These are phyloP conservation scores for Vanessa atalanta DNA, from an alignment of 1,140 invertebrate species.

Conservation along the genomic window DNA sequence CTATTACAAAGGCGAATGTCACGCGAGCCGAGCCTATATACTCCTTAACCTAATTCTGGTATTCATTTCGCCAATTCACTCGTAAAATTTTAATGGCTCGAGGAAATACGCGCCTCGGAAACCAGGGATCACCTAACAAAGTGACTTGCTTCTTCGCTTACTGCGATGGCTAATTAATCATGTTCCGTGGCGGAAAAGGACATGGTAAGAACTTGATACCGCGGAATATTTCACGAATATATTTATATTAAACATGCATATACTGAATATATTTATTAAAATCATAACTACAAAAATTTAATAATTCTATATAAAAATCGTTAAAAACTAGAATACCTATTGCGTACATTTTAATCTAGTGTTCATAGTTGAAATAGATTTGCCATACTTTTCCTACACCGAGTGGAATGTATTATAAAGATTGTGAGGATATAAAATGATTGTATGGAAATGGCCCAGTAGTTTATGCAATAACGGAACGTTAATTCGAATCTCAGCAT, in stretches of 20 bases:
- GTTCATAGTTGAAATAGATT: too few species aligned
- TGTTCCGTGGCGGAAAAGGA: conserved; percentile 29
- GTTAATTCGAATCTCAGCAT: too few species aligned
- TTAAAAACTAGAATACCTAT: too few species aligned
- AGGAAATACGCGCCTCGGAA: conserved; percentile 57
- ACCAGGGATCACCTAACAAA: conserved; percentile 59
- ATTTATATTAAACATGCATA: neutral
- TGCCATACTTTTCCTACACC: too few species aligned
- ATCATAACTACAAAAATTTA: too few species aligned
- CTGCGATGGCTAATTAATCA: conserved; percentile 49
- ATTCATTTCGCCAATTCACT: conserved; percentile 75
- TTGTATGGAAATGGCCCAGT: too few species aligned
- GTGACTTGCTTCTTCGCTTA: conserved; percentile 43
- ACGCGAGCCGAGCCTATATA: conserved; percentile 58
- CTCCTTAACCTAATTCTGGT: conserved; percentile 74
- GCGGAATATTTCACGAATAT: neutral
- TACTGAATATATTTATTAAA: neutral
- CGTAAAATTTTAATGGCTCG: conserved; percentile 76
- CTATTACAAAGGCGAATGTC: conserved; percentile 44
- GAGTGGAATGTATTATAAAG: too few species aligned
- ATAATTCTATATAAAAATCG: too few species aligned
- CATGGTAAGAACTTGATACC: conserved; percentile 15
- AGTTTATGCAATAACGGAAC: too few species aligned
- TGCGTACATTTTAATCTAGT: too few species aligned
- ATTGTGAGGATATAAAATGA: too few species aligned